Percentiles rank a stretch among this genome's conserved stretches.
phyloP scores from a whole-genome alignment of 2,113 vertebrate genomes.

The Scopus umbretta region DNA sequence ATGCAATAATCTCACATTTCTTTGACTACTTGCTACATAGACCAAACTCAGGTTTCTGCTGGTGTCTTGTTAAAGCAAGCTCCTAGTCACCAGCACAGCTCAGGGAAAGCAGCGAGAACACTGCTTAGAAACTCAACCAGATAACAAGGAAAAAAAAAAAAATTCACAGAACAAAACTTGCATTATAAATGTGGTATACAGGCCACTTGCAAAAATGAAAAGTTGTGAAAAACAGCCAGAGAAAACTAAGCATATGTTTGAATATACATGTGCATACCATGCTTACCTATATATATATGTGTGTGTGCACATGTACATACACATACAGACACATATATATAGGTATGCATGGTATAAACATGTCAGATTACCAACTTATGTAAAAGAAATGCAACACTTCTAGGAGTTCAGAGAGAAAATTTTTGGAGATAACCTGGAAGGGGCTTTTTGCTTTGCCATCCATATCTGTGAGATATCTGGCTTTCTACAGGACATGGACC shows the following conservation, averaged over 20 bases:
- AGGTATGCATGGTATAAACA: background rate
- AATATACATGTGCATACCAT: too few species aligned
- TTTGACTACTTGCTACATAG: background rate
- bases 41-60: background rate
- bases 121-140: background rate
- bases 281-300: background rate
- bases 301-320: too few species aligned
- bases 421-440: background rate
- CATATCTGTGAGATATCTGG: background rate
- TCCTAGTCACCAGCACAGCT: background rate
- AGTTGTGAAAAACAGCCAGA: background rate
- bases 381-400: background rate
- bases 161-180: background rate
- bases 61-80: background rate
- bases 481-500: background rate
- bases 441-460: background rate
- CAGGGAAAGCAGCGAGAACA: background rate
- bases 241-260: background rate
- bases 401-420: background rate
- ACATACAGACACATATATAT: rapidly evolving
- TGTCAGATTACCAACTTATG: background rate
- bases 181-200: background rate
- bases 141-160: background rate
- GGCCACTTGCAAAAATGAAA: background rate
- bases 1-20: background rate